Percentiles rank a stretch among this genome's conserved stretches.
Evolutionary conservation across 2,888 invertebrate genomes (phyloP).

Genomic region (Andrena praecox): DNA sequence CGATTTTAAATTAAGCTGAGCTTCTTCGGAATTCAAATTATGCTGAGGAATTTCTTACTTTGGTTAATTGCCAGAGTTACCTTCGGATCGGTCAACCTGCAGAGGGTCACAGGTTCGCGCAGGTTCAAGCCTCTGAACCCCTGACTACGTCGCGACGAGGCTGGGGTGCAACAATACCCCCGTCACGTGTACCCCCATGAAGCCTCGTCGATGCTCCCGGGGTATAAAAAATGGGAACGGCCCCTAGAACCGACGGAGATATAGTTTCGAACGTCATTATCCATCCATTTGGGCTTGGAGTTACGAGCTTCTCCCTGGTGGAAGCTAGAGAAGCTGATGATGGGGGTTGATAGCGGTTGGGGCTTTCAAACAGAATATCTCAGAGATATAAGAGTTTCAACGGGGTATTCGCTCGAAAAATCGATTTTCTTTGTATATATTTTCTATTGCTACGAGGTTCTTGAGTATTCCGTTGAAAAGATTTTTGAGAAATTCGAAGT

Average conservation of each 20-base stretch:
- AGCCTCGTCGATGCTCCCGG: constrained; percentile 30
- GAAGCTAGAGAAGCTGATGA: neutral
- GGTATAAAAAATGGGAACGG: constrained; percentile 10
- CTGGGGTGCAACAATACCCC: constrained; percentile 11
- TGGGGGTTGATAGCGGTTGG: neutral
- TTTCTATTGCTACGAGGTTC: too few species aligned
- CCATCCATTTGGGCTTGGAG: constrained; percentile 34
- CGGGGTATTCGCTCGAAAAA: too few species aligned
- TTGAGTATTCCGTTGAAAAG: neutral
- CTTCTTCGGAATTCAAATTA: too few species aligned
- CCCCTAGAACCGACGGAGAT: constrained; percentile 8
- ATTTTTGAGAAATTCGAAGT: too few species aligned
- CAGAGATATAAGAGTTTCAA: neutral
- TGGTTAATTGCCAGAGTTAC: neutral
- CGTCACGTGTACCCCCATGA: neutral
- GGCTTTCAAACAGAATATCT: too few species aligned
- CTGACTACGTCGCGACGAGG: neutral
- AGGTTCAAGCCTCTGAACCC: constrained; percentile 31
- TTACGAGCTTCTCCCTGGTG: neutral
- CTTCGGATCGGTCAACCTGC: constrained; percentile 17
- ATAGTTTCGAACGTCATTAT: constrained; percentile 31
- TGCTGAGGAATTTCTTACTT: too few species aligned
- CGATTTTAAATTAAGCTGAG: too few species aligned
- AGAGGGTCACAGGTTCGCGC: constrained; percentile 32
- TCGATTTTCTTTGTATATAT: too few species aligned